A percentile compares a stretch with the other conserved stretches of the same genome.
Conservation (phyloP, 2,888 invertebrate species). For the Metacarcinus magister region DNA sequence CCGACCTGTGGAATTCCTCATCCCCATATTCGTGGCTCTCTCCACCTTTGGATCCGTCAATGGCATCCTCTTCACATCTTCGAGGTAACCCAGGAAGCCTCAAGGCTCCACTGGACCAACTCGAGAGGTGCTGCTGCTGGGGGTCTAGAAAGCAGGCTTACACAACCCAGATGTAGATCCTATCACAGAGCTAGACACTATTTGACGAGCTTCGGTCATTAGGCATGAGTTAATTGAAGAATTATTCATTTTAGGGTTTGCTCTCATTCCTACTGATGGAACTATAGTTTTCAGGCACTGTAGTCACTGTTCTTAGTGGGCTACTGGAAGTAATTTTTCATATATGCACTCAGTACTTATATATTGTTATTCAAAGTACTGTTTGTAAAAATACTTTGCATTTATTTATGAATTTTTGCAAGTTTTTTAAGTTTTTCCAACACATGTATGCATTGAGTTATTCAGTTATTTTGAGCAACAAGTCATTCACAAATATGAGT, state of each 20-base stretch:
- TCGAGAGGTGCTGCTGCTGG: constrained; percentile 61
- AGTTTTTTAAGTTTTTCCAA: not conserved
- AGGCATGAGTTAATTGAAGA: not conserved
- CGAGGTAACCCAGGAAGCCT: constrained; percentile 83
- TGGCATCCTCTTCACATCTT: constrained; percentile 87
- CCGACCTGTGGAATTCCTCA: constrained; percentile 92
- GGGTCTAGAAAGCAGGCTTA: constrained; percentile 10
- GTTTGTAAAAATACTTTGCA: not conserved
- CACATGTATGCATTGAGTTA: not conserved
- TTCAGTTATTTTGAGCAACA: not conserved
- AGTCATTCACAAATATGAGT: constrained; percentile 22
- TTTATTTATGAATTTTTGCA: not conserved
- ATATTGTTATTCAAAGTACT: not conserved
- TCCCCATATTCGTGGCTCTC: constrained; percentile 97
- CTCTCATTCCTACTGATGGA: not conserved
- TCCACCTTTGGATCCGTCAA: constrained; percentile 99
- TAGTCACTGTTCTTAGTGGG: not conserved
- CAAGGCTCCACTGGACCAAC: constrained; percentile 55
- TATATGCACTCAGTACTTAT: not conserved
- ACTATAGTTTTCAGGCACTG: not conserved
- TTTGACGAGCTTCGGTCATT: not conserved
- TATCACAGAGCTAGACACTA: not conserved
- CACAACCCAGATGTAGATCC: not conserved
- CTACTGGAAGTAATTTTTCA: not conserved
- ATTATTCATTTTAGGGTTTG: not conserved